Evolutionary conservation across 1,140 invertebrate species (phyloP).

Genomic region (Papilio polyxenes): DNA sequence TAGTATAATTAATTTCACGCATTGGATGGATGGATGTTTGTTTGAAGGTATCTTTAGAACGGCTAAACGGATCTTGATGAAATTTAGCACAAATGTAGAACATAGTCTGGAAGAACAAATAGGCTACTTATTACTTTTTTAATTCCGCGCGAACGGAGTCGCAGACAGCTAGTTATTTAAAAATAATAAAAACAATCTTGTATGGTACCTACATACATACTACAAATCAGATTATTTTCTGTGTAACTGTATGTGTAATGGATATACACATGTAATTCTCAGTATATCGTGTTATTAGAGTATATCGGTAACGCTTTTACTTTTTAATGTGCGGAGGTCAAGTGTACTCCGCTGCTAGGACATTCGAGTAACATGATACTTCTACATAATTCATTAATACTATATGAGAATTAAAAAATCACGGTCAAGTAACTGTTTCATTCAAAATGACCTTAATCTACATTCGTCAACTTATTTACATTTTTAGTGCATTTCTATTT

Average conservation of each 20-base stretch:
- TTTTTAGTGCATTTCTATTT: too few relatives aligned
- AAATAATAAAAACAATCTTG: too few relatives aligned
- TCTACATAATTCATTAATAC: background rate
- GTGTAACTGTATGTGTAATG: conserved; percentile 10
- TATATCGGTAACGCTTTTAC: conserved; percentile 3
- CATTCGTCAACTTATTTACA: background rate
- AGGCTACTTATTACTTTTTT: too few relatives aligned
- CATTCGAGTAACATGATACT: background rate
- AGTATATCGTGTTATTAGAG: background rate
- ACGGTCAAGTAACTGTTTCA: background rate
- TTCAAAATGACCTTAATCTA: background rate
- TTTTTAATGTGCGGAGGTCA: background rate
- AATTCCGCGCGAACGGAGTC: too few relatives aligned
- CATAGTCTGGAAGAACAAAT: too few relatives aligned
- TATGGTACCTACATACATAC: too few relatives aligned
- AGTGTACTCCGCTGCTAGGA: conserved; percentile 1
- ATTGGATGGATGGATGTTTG: too few relatives aligned
- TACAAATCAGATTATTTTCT: background rate
- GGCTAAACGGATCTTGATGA: too few relatives aligned
- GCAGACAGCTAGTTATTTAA: too few relatives aligned
- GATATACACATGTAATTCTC: background rate
- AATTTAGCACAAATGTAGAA: too few relatives aligned
- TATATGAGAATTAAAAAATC: background rate
- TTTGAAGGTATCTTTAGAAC: too few relatives aligned
- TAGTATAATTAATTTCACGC: too few relatives aligned